A percentile compares a stretch with the other conserved stretches of the same genome.
Evolutionary conservation across 2,113 vertebrate species (phyloP).

Genomic region (Gavia stellata): DNA sequence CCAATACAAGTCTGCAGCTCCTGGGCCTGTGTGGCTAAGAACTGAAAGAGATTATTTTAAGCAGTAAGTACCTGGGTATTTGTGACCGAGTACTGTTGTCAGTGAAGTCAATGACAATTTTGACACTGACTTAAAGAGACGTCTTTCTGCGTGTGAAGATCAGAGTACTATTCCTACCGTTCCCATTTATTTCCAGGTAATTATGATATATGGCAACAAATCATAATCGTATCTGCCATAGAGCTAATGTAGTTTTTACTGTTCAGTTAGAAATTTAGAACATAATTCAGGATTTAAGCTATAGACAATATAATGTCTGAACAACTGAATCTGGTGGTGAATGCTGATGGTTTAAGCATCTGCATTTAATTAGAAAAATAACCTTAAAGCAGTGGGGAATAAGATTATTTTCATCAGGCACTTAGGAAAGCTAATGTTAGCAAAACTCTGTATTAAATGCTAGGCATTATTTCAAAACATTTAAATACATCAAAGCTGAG

Average conservation of each 20-base stretch:
- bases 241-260: background rate
- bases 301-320: background rate
- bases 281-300: background rate
- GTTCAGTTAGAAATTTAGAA: background rate
- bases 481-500: constrained; percentile 22
- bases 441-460: constrained; percentile 9
- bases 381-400: background rate
- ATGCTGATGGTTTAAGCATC: background rate
- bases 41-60: constrained; percentile 35
- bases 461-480: constrained; percentile 50
- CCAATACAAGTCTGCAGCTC: background rate
- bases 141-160: background rate
- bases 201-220: background rate
- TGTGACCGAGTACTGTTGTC: background rate
- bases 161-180: fast-evolving
- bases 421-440: constrained; percentile 24
- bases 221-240: background rate
- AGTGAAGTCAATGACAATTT: background rate
- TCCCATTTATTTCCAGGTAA: background rate
- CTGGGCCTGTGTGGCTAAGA: background rate
- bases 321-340: background rate
- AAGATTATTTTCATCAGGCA: background rate
- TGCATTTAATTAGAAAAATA: constrained; percentile 32
- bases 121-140: background rate
- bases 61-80: background rate